Percentiles rank a stretch among this genome's conserved stretches.
phyloP scores from a whole-genome alignment of 2,888 invertebrate genomes.

The Dinocampus coccinellae region DNA sequence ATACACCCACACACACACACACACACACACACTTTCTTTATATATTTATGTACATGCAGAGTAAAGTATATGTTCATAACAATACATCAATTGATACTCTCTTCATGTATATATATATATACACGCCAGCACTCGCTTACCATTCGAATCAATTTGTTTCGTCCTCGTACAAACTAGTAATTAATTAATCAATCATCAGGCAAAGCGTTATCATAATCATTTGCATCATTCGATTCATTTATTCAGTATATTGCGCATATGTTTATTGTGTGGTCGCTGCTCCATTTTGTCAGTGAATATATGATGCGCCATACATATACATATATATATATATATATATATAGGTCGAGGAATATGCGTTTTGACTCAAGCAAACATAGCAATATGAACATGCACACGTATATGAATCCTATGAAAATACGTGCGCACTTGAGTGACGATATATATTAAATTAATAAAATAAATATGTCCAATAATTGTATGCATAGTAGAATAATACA shows the following conservation, averaged over 20 bases:
- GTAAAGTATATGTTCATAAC: neutral
- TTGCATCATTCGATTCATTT: constrained; percentile 13
- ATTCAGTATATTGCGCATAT: constrained; percentile 13
- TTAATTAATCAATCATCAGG: constrained; percentile 21
- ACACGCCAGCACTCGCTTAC: neutral
- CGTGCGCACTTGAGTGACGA: neutral
- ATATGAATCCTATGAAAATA: neutral
- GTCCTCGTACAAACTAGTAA: constrained; percentile 5
- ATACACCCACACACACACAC: too few species aligned
- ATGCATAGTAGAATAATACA: neutral
- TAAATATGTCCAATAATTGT: neutral
- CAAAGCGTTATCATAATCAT: constrained; percentile 32
- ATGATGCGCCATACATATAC: constrained; percentile 19
- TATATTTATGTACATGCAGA: too few species aligned
- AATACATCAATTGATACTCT: neutral
- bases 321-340: too few species aligned
- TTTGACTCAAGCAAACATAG: constrained; percentile 13
- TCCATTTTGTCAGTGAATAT: neutral
- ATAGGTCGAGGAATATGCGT: constrained; percentile 30
- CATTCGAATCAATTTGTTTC: constrained; percentile 6
- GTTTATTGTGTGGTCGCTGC: constrained; percentile 8
- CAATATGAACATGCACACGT: constrained; percentile 15
- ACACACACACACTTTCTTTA: too few species aligned
- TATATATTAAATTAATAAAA: neutral
- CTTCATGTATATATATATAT: neutral